phyloP scores from a whole-genome alignment of 92 coral and sea anemone genomes.

The Epizoanthus rinbou region DNA sequence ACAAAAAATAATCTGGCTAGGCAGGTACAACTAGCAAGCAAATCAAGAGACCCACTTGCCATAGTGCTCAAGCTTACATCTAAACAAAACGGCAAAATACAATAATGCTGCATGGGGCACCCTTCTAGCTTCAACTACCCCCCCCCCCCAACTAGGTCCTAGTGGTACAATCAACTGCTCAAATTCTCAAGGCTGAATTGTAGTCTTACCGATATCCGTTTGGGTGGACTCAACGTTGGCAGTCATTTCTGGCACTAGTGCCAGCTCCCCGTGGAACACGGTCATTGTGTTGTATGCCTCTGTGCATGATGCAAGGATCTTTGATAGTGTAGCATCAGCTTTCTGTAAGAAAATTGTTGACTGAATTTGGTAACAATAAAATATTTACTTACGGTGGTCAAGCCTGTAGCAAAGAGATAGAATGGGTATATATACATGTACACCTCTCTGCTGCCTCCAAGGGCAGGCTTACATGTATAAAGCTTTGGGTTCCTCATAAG shows the following conservation, averaged over 20 bases:
- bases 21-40: too few species aligned
- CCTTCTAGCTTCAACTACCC: not conserved
- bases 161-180: not conserved
- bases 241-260: slow-evolving; percentile 83
- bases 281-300: slow-evolving; percentile 79
- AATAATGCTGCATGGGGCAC: too few species aligned
- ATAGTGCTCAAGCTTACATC: too few species aligned
- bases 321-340: slow-evolving; percentile 69
- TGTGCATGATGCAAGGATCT: slow-evolving; percentile 69
- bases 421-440: not conserved
- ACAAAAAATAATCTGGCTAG: too few species aligned
- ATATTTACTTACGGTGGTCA: too few species aligned
- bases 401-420: too few species aligned
- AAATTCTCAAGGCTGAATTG: not conserved
- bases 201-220: slow-evolving; percentile 76
- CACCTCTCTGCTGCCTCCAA: too few species aligned
- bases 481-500: too few species aligned
- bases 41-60: too few species aligned
- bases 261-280: slow-evolving; percentile 86
- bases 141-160: not conserved
- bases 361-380: not conserved
- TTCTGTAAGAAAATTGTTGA: slow-evolving; percentile 45
- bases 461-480: too few species aligned
- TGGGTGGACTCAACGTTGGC: slow-evolving; percentile 78
- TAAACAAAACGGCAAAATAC: too few species aligned